These are phyloP conservation scores for Microplitis deprimator DNA, from an alignment of 2,888 invertebrate species.

Conservation along the genomic window DNA sequence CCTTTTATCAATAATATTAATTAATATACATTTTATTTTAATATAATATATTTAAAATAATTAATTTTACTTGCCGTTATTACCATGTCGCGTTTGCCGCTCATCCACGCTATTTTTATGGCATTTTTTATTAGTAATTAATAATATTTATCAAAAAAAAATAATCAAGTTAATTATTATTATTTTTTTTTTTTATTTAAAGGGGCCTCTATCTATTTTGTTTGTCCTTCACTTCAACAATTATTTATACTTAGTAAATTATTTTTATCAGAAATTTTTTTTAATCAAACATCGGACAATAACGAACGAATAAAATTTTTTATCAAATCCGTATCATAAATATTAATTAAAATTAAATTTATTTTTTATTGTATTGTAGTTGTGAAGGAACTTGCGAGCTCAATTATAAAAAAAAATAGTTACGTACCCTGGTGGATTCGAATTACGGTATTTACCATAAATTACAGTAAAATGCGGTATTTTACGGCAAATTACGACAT, in stretches of 20 bases:
- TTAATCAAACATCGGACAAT: constrained; percentile 29
- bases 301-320: neutral
- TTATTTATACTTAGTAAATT: constrained; percentile 38
- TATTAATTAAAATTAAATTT: constrained; percentile 22
- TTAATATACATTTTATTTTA: neutral
- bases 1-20: neutral
- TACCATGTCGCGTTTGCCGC: constrained; percentile 28
- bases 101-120: constrained; percentile 31
- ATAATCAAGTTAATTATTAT: constrained; percentile 34
- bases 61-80: neutral
- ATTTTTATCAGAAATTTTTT: constrained; percentile 12
- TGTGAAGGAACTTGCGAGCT: constrained; percentile 73
- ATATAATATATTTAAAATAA: neutral
- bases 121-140: constrained; percentile 25
- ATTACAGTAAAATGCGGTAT: too few relatives aligned
- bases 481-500: too few relatives aligned
- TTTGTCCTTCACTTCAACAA: constrained; percentile 57
- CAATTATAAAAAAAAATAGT: constrained; percentile 44
- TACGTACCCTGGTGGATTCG: constrained; percentile 34
- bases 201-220: constrained; percentile 44
- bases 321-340: neutral
- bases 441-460: too few relatives aligned
- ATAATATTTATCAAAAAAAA: constrained; percentile 23
- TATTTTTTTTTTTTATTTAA: constrained; percentile 37
- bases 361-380: constrained; percentile 75